Evolutionary conservation across 2,113 vertebrate species (phyloP), one percentile per base, ranked within the genome.

Genomic region (Phrynosoma platyrhinos): DNA sequence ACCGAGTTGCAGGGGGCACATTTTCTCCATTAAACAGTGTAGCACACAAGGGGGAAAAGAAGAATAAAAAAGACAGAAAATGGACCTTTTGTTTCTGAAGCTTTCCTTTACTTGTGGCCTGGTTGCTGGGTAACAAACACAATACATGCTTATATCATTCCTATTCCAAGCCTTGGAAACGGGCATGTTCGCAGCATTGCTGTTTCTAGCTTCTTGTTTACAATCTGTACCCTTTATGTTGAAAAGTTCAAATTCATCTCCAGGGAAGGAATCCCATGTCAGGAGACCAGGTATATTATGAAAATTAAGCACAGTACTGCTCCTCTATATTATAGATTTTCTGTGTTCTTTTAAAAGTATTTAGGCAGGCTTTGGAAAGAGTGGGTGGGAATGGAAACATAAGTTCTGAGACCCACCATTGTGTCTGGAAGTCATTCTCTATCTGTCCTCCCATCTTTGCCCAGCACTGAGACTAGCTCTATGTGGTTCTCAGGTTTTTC

Each of bases 81-180:
- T 55, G 82, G 82, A 84, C 47, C 52, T 55, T 74, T 74, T 84
- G 82, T 72, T 83, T 83, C 68, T 53, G 66, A 52, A 23, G 82
- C 82, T 83, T 83, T 72, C 30, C 52, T 30, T 83, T 23, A 52
- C 40, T 71, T 72, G 42, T 66, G 32, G 32, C 47, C 68, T 53
- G 68, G 82, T 83, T 83, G 82, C 82, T 36, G 68, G 82, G 82
- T 72, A 83, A 83, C 68, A n/a, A 32, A 72, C 27, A 66, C 47
- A 72, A 68, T 69, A 16, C 64, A 52, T 32, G 47, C 42, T 55
- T 55, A 79, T 79, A 32, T 79, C n/a, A 55, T 27, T 47, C 82
- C 40, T 69, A 9, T 27, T 71, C 42, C 9, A 53, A 53, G 42
- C 66, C 82, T 83, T 72, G 68, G 82, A 83, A 53, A 83, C 42